Evolutionary conservation across 2,888 invertebrate species (phyloP).

Genomic region (Plusia festucae): DNA sequence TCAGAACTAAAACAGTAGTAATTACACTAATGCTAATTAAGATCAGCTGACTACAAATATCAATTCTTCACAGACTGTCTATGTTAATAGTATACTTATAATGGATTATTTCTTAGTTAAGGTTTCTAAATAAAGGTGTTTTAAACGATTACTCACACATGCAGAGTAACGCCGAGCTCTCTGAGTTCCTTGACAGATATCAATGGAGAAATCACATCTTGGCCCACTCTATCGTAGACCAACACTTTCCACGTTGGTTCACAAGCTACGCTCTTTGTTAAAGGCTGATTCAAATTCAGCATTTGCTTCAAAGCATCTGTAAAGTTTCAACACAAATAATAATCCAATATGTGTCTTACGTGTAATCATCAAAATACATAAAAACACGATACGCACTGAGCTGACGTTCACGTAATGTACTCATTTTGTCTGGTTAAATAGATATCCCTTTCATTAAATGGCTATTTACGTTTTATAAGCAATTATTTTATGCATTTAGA

Average conservation of each 20-base stretch:
- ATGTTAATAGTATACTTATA: background rate
- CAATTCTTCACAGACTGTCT: background rate
- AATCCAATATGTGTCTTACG: slow-evolving; percentile 38
- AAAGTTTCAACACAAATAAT: slow-evolving; percentile 66
- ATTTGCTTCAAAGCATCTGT: slow-evolving; percentile 97
- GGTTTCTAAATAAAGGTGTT: background rate
- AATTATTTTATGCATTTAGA: slow-evolving; percentile 31
- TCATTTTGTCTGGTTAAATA: slow-evolving; percentile 49
- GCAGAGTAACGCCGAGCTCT: slow-evolving; percentile 98
- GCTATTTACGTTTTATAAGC: slow-evolving; percentile 28
- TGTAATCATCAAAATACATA: slow-evolving; percentile 39
- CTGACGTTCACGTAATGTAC: slow-evolving; percentile 69
- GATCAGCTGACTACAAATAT: background rate
- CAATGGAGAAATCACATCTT: slow-evolving; percentile 99
- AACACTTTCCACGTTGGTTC: slow-evolving; percentile 99
- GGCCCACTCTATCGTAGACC: slow-evolving; percentile 98
- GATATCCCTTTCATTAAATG: slow-evolving; percentile 44
- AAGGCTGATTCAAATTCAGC: slow-evolving; percentile 96
- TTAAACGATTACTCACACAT: slow-evolving; percentile 93
- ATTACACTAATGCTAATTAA: background rate
- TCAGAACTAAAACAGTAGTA: background rate
- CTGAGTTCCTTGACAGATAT: slow-evolving; percentile 98
- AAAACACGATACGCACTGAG: slow-evolving; percentile 63
- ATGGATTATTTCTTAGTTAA: background rate
- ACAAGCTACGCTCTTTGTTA: slow-evolving; percentile 92